These are phyloP conservation scores for Clarias laeviceps DNA, from an alignment of 2,797 vertebrate genomes.

Conservation along the genomic window DNA sequence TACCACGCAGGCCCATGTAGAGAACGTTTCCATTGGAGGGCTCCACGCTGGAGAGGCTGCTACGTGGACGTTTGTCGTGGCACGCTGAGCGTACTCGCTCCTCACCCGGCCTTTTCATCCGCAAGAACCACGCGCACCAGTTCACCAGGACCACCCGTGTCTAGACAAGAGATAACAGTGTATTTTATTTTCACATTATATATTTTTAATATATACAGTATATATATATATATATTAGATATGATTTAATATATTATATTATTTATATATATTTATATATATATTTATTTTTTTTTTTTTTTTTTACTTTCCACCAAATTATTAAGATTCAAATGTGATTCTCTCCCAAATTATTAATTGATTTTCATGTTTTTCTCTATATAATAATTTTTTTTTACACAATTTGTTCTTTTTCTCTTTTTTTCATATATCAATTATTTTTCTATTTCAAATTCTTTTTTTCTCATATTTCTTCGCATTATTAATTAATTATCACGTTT, in stretches of 20 bases:
- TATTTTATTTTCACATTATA: neutral
- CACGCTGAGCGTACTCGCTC: constrained; percentile 62
- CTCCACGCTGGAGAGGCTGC: constrained; percentile 54
- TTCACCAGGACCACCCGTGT: constrained; percentile 72
- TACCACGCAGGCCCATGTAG: constrained; percentile 62
- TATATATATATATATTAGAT: no score
- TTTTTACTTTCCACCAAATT: neutral
- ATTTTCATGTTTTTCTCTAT: neutral
- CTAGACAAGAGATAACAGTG: constrained; percentile 51
- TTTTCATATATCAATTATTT: neutral
- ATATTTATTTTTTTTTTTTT: no score
- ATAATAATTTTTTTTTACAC: neutral
- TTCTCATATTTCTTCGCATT: neutral
- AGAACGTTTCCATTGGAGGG: constrained; percentile 65
- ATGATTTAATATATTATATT: no score
- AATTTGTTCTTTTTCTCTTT: neutral
- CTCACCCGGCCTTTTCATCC: constrained; percentile 76
- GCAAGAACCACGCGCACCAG: constrained; percentile 79
- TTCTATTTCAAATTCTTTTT: neutral
- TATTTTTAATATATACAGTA: no score
- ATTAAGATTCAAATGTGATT: neutral
- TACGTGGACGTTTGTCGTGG: constrained; percentile 53
- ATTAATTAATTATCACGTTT: neutral
- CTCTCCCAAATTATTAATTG: neutral
- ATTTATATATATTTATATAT: no score